A percentile compares a stretch with the other conserved stretches of the same genome.
Conservation (phyloP, 2,797 vertebrate genomes). For the Malacoraja senta region DNA sequence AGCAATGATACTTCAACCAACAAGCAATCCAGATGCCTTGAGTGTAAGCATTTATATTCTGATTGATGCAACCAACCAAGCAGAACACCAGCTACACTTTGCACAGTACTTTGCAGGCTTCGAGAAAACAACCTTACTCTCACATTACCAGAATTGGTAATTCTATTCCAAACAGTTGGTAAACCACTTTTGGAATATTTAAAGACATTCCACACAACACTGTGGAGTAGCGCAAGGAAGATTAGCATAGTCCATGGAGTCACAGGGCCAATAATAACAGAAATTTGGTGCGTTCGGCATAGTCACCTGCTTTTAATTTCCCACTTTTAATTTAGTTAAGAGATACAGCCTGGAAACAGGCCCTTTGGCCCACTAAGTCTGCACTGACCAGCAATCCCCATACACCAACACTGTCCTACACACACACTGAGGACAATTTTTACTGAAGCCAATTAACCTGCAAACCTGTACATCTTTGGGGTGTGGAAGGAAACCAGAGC, state of each 20-base stretch:
- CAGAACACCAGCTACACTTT: neutral
- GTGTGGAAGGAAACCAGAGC: no score
- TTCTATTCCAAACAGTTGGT: neutral
- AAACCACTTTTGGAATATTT: neutral
- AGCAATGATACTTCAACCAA: slow-evolving; percentile 3
- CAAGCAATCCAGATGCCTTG: neutral
- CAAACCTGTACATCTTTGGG: no score
- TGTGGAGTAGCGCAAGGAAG: neutral
- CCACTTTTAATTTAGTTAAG: neutral
- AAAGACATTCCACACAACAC: neutral
- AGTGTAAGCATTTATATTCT: neutral
- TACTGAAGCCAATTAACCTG: no score
- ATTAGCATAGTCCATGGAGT: neutral
- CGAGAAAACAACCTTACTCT: neutral
- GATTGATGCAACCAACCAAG: neutral
- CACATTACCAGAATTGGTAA: neutral
- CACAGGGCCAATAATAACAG: neutral
- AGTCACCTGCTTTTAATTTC: neutral
- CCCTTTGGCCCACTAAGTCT: no score
- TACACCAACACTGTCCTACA: no score
- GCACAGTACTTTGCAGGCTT: neutral
- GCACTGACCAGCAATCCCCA: no score
- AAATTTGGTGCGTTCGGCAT: neutral
- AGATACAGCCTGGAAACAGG: no score
- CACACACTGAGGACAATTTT: no score